Percentiles rank a stretch among this genome's conserved stretches.
Evolutionary conservation across 2,888 invertebrate species (phyloP).

Genomic region (Mallateleia sp.): DNA sequence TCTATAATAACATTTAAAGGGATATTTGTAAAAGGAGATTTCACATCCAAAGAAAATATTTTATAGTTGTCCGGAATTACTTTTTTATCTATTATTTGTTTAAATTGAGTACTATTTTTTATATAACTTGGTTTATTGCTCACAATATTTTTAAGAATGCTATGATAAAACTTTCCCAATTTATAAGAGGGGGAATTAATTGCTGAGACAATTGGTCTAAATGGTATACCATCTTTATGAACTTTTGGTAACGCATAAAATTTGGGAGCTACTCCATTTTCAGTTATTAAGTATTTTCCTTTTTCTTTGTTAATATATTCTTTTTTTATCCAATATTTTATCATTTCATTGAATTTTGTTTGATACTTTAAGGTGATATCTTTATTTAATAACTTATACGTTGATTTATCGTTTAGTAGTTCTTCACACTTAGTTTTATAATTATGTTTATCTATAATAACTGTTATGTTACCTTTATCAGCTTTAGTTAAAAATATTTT

Average conservation of each 20-base stretch:
- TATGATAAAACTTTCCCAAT: too few relatives aligned
- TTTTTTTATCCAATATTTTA: neutral
- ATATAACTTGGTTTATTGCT: neutral
- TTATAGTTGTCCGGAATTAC: neutral
- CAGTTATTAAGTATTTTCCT: neutral
- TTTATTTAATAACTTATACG: neutral
- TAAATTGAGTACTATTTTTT: slow-evolving; percentile 1
- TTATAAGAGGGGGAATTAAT: too few relatives aligned
- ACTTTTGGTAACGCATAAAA: too few relatives aligned
- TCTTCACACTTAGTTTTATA: neutral
- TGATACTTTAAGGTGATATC: neutral
- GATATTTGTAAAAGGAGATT: neutral
- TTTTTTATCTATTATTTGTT: neutral
- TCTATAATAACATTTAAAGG: neutral
- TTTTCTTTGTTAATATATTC: neutral
- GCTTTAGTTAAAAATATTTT: too few relatives aligned
- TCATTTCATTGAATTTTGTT: neutral
- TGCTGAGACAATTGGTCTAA: too few relatives aligned
- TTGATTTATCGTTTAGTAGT: neutral
- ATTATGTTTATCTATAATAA: too few relatives aligned
- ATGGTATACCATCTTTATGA: too few relatives aligned
- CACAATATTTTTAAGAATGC: too few relatives aligned
- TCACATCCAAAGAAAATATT: slow-evolving; percentile 13
- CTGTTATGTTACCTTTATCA: too few relatives aligned
- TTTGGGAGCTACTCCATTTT: too few relatives aligned